Evolutionary conservation across 1,140 invertebrate genomes (phyloP).

Genomic region (Diachasma alloeum): DNA sequence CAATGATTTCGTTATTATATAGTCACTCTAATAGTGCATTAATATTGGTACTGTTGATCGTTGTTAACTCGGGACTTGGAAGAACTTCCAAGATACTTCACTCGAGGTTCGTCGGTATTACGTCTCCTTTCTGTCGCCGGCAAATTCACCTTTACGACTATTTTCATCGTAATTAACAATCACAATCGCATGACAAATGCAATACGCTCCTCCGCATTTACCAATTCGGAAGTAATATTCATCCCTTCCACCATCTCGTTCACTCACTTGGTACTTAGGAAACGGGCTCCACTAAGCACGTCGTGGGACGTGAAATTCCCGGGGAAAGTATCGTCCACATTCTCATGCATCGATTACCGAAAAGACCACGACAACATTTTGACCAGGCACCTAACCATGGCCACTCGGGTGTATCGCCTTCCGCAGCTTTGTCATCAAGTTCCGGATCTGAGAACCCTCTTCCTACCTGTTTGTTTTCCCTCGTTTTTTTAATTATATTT

Average conservation of each 20-base stretch:
- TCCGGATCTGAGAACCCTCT: constrained; percentile 57
- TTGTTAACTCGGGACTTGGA: too few species aligned
- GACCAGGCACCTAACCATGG: constrained; percentile 38
- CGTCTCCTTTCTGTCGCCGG: too few species aligned
- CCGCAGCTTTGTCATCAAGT: constrained; percentile 63
- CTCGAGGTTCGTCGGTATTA: too few species aligned
- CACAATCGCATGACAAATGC: background rate
- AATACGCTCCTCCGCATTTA: background rate
- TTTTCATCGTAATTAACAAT: too few species aligned
- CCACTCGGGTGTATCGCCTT: constrained; percentile 65
- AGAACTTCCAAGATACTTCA: too few species aligned
- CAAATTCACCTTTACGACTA: too few species aligned
- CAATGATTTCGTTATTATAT: too few species aligned
- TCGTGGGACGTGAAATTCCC: constrained; percentile 13
- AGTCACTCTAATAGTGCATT: too few species aligned
- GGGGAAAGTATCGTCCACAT: constrained; percentile 53
- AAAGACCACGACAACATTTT: constrained; percentile 51
- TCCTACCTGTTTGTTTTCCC: constrained; percentile 36
- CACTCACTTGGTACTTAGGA: constrained; percentile 41
- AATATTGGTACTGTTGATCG: too few species aligned
- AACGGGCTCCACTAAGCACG: constrained; percentile 63
- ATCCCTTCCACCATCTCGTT: background rate
- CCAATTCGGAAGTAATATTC: constrained; percentile 5
- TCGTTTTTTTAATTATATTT: constrained; percentile 32
- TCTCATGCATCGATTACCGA: background rate